phyloP scores from a whole-genome alignment of 1,140 invertebrate genomes.

The Wiebesia pumilae region DNA sequence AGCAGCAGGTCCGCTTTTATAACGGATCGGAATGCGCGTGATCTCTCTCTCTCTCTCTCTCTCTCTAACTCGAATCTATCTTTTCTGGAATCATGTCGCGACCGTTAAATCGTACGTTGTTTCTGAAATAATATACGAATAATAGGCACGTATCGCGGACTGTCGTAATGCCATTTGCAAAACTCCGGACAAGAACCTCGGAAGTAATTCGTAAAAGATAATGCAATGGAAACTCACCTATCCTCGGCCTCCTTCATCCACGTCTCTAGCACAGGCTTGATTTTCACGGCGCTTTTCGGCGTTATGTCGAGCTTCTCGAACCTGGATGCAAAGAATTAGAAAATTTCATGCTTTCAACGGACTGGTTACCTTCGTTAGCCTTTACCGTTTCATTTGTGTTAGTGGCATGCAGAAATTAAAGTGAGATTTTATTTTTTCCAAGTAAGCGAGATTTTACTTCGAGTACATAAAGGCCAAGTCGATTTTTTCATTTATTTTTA shows the following conservation, averaged over 20 bases:
- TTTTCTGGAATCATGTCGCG: slow-evolving; percentile 6
- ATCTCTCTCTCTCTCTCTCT: background rate
- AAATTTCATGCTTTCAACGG: slow-evolving; percentile 15
- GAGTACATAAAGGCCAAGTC: slow-evolving; percentile 1
- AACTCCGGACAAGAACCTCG: slow-evolving; percentile 8
- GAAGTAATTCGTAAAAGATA: slow-evolving; percentile 19
- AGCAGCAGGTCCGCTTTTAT: slow-evolving; percentile 1
- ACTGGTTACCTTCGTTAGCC: background rate
- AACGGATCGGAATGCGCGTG: slow-evolving; percentile 25
- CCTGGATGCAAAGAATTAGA: slow-evolving; percentile 76
- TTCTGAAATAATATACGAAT: no score
- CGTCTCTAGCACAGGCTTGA: slow-evolving; percentile 96
- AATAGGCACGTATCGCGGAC: background rate
- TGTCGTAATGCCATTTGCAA: background rate
- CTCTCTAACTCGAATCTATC: background rate
- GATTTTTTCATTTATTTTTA: slow-evolving; percentile 21
- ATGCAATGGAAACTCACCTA: slow-evolving; percentile 81
- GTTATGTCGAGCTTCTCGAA: slow-evolving; percentile 99
- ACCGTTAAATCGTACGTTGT: no score
- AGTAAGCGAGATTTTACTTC: slow-evolving; percentile 14
- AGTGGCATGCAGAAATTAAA: slow-evolving; percentile 34
- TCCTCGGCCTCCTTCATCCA: slow-evolving; percentile 99
- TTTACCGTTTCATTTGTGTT: background rate
- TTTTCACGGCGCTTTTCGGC: slow-evolving; percentile 99
- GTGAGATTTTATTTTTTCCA: background rate